Conservation (phyloP, 2,888 invertebrate species). For the Conchocele bisecta region DNA sequence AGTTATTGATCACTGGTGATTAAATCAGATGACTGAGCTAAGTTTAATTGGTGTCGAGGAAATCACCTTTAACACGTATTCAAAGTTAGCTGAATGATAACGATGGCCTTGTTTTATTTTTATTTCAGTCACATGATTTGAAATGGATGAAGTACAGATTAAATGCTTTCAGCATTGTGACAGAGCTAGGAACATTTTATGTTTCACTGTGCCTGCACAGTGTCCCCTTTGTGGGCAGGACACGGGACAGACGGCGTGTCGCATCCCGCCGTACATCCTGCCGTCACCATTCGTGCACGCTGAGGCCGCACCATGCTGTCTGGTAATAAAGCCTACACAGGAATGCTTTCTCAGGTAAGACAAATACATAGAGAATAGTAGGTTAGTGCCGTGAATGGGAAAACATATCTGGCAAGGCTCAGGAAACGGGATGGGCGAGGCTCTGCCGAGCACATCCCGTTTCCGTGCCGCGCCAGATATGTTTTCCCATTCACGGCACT, state of each 20-base stretch:
- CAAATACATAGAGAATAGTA: not conserved
- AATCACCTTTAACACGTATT: too few species aligned
- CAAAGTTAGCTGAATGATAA: too few species aligned
- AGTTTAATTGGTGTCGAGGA: too few species aligned
- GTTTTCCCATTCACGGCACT: too few species aligned
- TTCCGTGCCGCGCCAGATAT: too few species aligned
- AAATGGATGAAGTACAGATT: constrained; percentile 17
- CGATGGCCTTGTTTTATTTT: too few species aligned
- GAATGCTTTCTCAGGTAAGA: constrained; percentile 92
- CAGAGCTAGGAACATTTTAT: constrained; percentile 89
- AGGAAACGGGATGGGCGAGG: too few species aligned
- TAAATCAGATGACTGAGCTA: too few species aligned
- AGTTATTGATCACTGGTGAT: too few species aligned
- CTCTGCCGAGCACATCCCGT: too few species aligned
- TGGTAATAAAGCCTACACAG: constrained; percentile 93
- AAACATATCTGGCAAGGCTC: too few species aligned
- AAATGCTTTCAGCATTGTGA: constrained; percentile 94
- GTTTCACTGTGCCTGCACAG: constrained; percentile 89
- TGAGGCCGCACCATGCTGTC: constrained; percentile 90
- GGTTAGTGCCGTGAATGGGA: too few species aligned
- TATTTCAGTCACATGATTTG: not conserved
- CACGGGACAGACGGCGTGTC: constrained; percentile 85
- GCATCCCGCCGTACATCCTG: constrained; percentile 89
- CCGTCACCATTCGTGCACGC: constrained; percentile 94
- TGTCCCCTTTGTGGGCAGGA: constrained; percentile 91